A percentile compares a stretch with the other conserved stretches of the same genome.
These are phyloP conservation scores for Caranx melampygus DNA, from an alignment of 2,113 vertebrate genomes.

Conservation along the genomic window DNA sequence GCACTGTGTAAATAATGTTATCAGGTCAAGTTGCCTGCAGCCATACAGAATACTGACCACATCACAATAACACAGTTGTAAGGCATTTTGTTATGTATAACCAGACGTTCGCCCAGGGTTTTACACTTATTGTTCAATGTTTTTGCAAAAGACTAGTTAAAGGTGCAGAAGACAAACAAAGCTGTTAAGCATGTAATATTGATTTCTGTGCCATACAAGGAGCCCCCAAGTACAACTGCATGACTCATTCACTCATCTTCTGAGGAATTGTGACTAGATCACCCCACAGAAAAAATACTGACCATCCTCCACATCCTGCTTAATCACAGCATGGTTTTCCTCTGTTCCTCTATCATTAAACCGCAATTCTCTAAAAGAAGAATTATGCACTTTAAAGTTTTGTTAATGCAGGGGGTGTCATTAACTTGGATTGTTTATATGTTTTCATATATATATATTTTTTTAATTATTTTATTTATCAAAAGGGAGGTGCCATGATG, in stretches of 20 bases:
- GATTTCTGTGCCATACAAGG: conserved; percentile 37
- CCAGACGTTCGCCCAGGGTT: not conserved
- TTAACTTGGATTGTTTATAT: conserved; percentile 29
- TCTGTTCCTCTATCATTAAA: conserved; percentile 10
- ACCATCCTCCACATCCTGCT: conserved; percentile 6
- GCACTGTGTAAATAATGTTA: conserved; percentile 44
- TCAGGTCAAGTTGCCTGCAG: conserved; percentile 12
- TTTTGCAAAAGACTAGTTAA: not conserved
- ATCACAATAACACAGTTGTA: not conserved
- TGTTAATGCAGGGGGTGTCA: conserved; percentile 43
- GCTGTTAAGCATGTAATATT: conserved; percentile 41
- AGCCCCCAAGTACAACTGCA: conserved; percentile 51
- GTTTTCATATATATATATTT: conserved; percentile 48
- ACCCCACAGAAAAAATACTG: not conserved
- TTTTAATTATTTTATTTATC: conserved; percentile 62
- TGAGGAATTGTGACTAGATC: not conserved
- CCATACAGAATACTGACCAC: not conserved
- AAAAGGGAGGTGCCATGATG: conserved; percentile 59
- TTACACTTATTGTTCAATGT: not conserved
- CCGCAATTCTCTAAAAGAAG: conserved; percentile 22
- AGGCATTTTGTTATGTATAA: not conserved
- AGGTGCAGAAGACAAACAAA: not conserved
- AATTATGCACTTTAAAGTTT: conserved; percentile 71
- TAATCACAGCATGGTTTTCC: conserved; percentile 34
- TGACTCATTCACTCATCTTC: conserved; percentile 33